Percentiles rank a stretch among this genome's conserved stretches.
phyloP scores from a whole-genome alignment of 2,797 vertebrate genomes.

The Percopsis omiscomaycus region DNA sequence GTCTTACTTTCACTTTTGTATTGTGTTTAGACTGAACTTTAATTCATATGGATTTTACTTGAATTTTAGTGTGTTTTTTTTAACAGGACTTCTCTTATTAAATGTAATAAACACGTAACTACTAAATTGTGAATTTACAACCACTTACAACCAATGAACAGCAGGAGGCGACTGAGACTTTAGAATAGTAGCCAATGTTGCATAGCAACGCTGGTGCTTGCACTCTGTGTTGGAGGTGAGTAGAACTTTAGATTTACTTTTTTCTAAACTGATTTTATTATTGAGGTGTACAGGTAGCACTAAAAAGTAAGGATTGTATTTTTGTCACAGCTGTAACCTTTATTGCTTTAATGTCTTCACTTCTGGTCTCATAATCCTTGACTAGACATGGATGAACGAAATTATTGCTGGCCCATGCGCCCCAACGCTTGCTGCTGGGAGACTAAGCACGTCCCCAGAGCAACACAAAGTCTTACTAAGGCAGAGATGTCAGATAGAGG shows the following conservation, averaged over 20 bases:
- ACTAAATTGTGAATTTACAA: not conserved
- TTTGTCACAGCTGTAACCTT: not conserved
- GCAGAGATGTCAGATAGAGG: not conserved
- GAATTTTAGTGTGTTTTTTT: not conserved
- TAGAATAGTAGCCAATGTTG: slow-evolving; percentile 21
- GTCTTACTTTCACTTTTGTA: not conserved
- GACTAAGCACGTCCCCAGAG: slow-evolving; percentile 32
- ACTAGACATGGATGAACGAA: slow-evolving; percentile 38
- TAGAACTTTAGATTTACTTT: not conserved
- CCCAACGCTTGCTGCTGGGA: slow-evolving; percentile 63
- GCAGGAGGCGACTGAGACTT: slow-evolving; percentile 16
- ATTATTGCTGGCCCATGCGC: slow-evolving; percentile 52
- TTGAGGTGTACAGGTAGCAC: too few relatives aligned
- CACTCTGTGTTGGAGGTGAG: not conserved
- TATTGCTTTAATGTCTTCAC: too few relatives aligned
- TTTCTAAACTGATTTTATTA: not conserved
- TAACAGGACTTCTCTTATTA: too few relatives aligned
- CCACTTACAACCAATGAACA: slow-evolving; percentile 11
- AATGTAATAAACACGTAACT: too few relatives aligned
- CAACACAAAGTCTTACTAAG: slow-evolving; percentile 9
- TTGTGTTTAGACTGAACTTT: not conserved
- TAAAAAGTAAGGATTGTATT: too few relatives aligned
- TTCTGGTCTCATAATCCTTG: too few relatives aligned
- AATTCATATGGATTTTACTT: not conserved
- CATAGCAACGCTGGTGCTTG: slow-evolving; percentile 34